Base-by-base conservation (phyloP, 2,888 invertebrate species). In the Drosophila ustulata region DNA sequence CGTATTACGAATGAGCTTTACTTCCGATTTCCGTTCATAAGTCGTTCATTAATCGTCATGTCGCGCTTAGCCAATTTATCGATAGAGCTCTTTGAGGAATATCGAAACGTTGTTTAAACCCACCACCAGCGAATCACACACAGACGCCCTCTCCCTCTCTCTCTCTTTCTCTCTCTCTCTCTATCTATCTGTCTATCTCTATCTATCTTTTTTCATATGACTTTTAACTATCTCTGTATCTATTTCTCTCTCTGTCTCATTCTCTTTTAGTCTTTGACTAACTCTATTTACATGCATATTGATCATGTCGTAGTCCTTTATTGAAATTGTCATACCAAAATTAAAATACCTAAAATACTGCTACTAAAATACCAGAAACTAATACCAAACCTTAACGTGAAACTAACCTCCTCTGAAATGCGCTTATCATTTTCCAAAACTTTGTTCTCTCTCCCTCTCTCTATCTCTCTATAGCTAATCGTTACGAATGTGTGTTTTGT, bases 401-500 rank as follows among this genome's bases (percentile, higher is more conserved):
- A 59, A 55, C 45, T 55, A 47, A 65, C 11, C 55, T 47, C 2
- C 9, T 37, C 52, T 80, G 30, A 68, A 70, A 78, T 73, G 66
- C 66, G 68, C 57, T 67, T 82, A 82, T 83, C 64, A 79, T 82
- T 80, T 85, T 66, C 37, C 37, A 18, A 70, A 70, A 56, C 64
- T 76, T 80, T 76, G 61, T 72, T 82, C 67, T 70, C 70, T 78
- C 32, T 32, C 32, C 8, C 34, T 9, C 34, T 34, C 34, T 34
- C 34, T 34, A 9, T 9, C 34, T 34, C 34, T 34, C 34, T 34
- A 4, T 37, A 81, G 79, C 64, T 66, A 61, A 62, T 66, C 66
- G 66, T 75, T 75, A 68, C 62, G 64, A 87, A 78, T 82, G 79
- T 88, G 88, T 82, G 88, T 87, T 72, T 83, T 83, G 61, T 59